Evolutionary conservation across 2,888 invertebrate genomes (phyloP).

Genomic region (Lottia gigantea): DNA sequence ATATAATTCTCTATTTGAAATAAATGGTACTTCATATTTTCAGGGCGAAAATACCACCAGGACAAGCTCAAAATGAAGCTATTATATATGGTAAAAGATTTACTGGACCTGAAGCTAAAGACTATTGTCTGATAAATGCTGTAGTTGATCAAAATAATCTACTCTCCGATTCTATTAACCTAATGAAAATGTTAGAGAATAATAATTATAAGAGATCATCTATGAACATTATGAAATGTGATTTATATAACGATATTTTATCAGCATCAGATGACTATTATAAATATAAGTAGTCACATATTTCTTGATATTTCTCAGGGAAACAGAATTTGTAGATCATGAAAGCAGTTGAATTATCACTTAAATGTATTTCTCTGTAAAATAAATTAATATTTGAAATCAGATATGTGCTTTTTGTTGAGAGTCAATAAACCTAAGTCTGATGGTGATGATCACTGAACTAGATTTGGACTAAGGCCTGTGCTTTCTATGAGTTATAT

Average conservation of each 20-base stretch:
- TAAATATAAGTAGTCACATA: not conserved
- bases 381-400: too few relatives aligned
- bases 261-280: not conserved
- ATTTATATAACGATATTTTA: constrained; percentile 15
- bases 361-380: too few relatives aligned
- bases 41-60: constrained; percentile 22
- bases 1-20: constrained; percentile 13
- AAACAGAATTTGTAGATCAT: too few relatives aligned
- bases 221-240: constrained; percentile 14
- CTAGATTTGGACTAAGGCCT: too few relatives aligned
- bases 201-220: constrained; percentile 12
- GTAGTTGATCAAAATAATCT: not conserved
- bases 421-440: too few relatives aligned
- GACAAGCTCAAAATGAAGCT: constrained; percentile 14
- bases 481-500: too few relatives aligned
- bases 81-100: constrained; percentile 23
- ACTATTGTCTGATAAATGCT: constrained; percentile 15
- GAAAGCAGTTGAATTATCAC: too few relatives aligned
- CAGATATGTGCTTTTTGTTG: too few relatives aligned
- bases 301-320: too few relatives aligned
- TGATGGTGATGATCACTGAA: too few relatives aligned
- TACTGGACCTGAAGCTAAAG: constrained; percentile 22
- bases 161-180: not conserved
- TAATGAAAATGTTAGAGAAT: not conserved
- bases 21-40: not conserved